Evolutionary conservation across 2,888 invertebrate species (phyloP).

Genomic region (Tetranychus truncatus): DNA sequence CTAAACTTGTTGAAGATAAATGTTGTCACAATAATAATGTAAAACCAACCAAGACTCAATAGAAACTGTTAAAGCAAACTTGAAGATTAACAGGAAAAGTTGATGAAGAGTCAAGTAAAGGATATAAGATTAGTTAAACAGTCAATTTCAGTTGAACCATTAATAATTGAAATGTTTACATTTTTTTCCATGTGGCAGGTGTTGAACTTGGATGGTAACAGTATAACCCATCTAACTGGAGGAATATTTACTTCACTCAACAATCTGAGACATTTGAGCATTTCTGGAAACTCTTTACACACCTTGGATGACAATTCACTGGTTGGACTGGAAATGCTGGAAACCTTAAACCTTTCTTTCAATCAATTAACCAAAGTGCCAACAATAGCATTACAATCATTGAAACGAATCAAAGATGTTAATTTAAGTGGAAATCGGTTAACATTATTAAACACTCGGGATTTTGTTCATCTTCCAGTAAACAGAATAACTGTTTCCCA

Average conservation of each 20-base stretch:
- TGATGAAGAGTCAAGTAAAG: too few relatives aligned
- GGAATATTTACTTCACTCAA: constrained; percentile 29
- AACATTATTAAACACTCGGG: constrained; percentile 25
- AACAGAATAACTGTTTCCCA: constrained; percentile 31
- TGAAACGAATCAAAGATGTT: constrained; percentile 24
- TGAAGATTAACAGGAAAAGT: too few relatives aligned
- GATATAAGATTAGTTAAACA: too few relatives aligned
- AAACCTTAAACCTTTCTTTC: constrained; percentile 25
- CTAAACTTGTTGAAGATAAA: too few relatives aligned
- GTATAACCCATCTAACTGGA: constrained; percentile 29
- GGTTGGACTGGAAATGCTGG: constrained; percentile 29
- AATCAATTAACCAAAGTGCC: constrained; percentile 25
- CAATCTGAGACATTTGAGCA: constrained; percentile 28
- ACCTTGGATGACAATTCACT: constrained; percentile 31
- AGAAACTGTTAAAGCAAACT: too few relatives aligned
- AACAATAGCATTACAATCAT: constrained; percentile 22
- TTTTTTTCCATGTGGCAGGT: constrained; percentile 15
- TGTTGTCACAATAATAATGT: too few relatives aligned
- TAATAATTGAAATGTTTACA: background rate
- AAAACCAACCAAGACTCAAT: too few relatives aligned
- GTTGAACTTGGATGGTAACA: constrained; percentile 32
- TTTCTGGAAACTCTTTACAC: constrained; percentile 31
- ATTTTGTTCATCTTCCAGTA: constrained; percentile 30
- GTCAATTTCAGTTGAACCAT: background rate
- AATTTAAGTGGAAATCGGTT: constrained; percentile 28